Percentiles rank a stretch among this genome's conserved stretches.
phyloP scores from a whole-genome alignment of 2,888 invertebrate genomes.

The Volucella zonaria region DNA sequence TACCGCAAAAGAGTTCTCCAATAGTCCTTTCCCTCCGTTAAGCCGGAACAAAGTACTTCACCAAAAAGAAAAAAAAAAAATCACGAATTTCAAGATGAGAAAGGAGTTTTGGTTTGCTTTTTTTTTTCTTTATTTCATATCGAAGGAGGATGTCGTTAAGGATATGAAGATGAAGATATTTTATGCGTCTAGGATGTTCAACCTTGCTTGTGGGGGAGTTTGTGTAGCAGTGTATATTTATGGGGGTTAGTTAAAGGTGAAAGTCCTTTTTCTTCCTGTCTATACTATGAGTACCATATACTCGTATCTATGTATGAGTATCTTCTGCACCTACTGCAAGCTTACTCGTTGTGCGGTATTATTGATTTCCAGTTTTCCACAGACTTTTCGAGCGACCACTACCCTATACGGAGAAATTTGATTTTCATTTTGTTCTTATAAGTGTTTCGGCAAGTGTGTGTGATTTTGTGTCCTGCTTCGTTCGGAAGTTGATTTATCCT shows the following conservation, averaged over 20 bases:
- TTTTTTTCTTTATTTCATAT: not conserved
- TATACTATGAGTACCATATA: too few species aligned
- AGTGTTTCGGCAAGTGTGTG: conserved; percentile 1
- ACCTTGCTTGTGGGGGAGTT: not conserved
- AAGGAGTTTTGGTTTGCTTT: too few species aligned
- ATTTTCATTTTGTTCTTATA: not conserved
- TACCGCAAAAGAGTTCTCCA: conserved; percentile 28
- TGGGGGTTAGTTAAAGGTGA: conserved; percentile 46
- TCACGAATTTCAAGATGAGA: not conserved
- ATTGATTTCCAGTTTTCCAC: conserved; percentile 29
- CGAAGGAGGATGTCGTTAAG: conserved; percentile 10
- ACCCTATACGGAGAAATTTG: not conserved
- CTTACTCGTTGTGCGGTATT: conserved; percentile 19
- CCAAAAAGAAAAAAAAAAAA: conserved; percentile 22
- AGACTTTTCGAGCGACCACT: not conserved
- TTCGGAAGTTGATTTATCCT: conserved; percentile 38
- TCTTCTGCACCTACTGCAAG: too few species aligned
- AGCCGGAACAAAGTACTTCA: conserved; percentile 69
- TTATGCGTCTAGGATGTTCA: conserved; percentile 51
- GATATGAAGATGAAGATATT: conserved; percentile 41
- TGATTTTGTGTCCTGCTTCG: not conserved
- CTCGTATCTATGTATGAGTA: too few species aligned
- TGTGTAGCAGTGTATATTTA: conserved; percentile 1
- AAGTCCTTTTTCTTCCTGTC: conserved; percentile 46
- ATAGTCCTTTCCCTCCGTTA: conserved; percentile 37